Base-by-base conservation (phyloP, 1,140 invertebrate species). In the Nomia melanderi region DNA sequence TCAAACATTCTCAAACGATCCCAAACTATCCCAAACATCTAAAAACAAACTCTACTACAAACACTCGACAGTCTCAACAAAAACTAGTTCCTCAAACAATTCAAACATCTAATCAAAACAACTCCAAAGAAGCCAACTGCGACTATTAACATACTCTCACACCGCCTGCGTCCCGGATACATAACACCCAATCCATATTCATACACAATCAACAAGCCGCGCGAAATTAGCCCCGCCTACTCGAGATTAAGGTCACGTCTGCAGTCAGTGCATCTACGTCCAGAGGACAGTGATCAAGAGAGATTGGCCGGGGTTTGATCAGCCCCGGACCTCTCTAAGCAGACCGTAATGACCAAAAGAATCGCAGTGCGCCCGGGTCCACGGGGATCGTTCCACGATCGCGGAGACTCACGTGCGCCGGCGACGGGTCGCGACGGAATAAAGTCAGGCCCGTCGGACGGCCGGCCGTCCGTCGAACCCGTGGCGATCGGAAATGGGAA, bases 401-500 rank as follows among this genome's bases (percentile, higher is more conserved):
- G n/a, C n/a, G 11, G 71, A 12, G 17, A 6, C 27, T 81, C 80
- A 59, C 65, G 72, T 62, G 33, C 33, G 50, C n/a, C n/a, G n/a
- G 12, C 33, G 54, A 65, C 66, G 54, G 29, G 36, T 17, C 47
- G 31, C 60, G 67, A 62, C 31, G 70, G 80, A 78, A 83, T 82
- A 82, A 83, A 83, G 82, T 79, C 63, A n/a, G n/a, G n/a, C n/a
- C 60, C 25, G 20, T 25, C 66, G 71, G 66, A 59, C 81, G 81
- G 78, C 82, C 69, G 65, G 69, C 59, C 64, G 63, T 69, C n/a
- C 47, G 47, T 20, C 75, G 65, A 57, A 78, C 62, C 76, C 82
- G 50, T 44, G 66, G 77, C n/a, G 82, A 86, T 86, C 84, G 86
- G 82, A 86, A 87, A 84, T 84, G 76, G 78, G 72, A 85, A 85